Evolutionary conservation across 92 coral and sea anemone genomes (phyloP).

Genomic region (Phenganax subtilis): DNA sequence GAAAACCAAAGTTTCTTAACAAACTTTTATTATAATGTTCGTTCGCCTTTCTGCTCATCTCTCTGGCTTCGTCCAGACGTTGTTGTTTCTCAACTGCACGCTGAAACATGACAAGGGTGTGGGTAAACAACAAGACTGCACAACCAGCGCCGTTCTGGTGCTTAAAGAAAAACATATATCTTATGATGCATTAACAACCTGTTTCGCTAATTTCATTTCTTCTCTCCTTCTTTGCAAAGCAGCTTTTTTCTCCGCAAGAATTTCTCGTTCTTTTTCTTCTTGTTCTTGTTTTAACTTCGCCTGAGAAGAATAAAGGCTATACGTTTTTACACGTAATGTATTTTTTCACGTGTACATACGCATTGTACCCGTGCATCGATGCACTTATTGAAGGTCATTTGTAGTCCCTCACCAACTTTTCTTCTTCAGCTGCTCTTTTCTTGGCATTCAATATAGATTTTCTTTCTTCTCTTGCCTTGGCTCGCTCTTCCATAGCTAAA

Average conservation of each 20-base stretch:
- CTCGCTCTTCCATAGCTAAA: constrained; percentile 96
- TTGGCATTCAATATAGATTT: constrained; percentile 70
- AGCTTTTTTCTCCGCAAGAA: constrained; percentile 74
- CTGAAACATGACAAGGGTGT: constrained; percentile 33
- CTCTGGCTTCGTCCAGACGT: constrained; percentile 62
- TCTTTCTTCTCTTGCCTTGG: constrained; percentile 67
- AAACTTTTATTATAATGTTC: constrained; percentile 63
- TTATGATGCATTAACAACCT: constrained; percentile 45
- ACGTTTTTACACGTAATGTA: background rate
- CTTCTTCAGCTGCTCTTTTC: constrained; percentile 81
- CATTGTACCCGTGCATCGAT: background rate
- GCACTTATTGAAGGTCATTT: background rate
- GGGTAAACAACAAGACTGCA: background rate
- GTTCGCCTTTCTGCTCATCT: constrained; percentile 60
- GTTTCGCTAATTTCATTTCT: constrained; percentile 68
- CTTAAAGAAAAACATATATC: background rate
- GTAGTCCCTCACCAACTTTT: constrained; percentile 62
- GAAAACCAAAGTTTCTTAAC: constrained; percentile 71
- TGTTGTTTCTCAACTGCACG: constrained; percentile 89
- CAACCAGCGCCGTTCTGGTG: background rate
- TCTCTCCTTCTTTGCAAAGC: constrained; percentile 66
- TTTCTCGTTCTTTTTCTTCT: constrained; percentile 70
- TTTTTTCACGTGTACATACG: background rate
- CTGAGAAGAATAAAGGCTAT: constrained; percentile 34
- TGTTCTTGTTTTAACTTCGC: constrained; percentile 75